Evolutionary conservation across 2,888 invertebrate species (phyloP), one percentile per base, ranked within the genome.

Genomic region (Cataglyphis altisquamis): DNA sequence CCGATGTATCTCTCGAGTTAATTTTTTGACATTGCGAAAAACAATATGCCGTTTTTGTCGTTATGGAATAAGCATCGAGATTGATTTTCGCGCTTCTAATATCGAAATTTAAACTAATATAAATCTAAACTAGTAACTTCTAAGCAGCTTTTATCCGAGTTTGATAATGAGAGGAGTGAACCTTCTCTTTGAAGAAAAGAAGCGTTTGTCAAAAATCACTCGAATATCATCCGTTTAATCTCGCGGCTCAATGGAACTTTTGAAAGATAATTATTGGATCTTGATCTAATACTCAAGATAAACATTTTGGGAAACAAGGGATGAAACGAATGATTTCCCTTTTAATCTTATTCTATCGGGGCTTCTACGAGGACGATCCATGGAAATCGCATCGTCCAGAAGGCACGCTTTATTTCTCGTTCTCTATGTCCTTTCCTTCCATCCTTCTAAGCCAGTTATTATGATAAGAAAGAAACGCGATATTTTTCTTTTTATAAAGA

Each of bases 251-350:
- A 64, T 45, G 84, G 83, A 89, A 89, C 82, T 89, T 88, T 82
- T 75, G 74, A 85, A 87, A 89, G 88, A 90, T 86, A 91, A 91
- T 89, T 87, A 85, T 88, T 88, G 84, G 82, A 73, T 87, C 82
- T 74, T 18, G 41, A 84, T 86, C 89, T 83, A 83, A 84, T 84
- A 87, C 52, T 66, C 85, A 85, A 88, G 90, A 84, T 90, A 87
- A 88, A 90, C 85, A 67, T 60, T 83, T 70, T 62, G 70, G 52
- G 36, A 77, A 83, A 83, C 70, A 66, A 84, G 86, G n/a, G 84
- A 90, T 87, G 74, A 89, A 90, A 89, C 88, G 84, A 88, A 89
- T 87, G 85, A 91, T 87, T 85, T 87, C 86, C 86, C 84, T 84
- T 77, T 88, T 87, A 88, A 88, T 88, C 87, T 86, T 73, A 86